These are phyloP conservation scores for Homarus americanus DNA, from an alignment of 1,140 invertebrate genomes.

Conservation along the genomic window DNA sequence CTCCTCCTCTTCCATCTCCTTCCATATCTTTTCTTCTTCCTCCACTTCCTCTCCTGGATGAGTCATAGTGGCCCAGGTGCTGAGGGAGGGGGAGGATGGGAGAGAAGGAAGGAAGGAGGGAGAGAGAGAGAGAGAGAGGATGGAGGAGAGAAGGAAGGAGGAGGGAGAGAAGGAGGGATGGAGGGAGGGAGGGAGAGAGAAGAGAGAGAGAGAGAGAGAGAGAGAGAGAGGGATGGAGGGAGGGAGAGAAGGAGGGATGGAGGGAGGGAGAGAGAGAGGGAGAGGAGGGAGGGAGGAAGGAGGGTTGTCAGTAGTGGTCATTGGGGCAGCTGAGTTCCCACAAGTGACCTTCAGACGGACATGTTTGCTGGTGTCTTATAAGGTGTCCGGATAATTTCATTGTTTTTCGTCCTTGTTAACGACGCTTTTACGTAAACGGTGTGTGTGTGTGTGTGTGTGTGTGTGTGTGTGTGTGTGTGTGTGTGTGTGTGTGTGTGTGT, in stretches of 20 bases:
- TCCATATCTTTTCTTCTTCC: neutral
- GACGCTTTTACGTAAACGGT: neutral
- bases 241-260: neutral
- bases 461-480: neutral
- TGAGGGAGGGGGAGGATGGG: too few relatives aligned
- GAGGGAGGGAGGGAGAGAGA: neutral
- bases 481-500: neutral
- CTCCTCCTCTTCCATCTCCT: neutral
- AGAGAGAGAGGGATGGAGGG: neutral
- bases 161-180: neutral
- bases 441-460: neutral
- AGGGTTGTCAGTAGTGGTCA: neutral
- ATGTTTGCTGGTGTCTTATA: neutral
- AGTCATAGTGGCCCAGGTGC: too few relatives aligned
- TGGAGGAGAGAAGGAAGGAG: neutral
- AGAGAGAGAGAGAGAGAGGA: too few relatives aligned
- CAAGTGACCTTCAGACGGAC: neutral
- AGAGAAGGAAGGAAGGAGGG: too few relatives aligned
- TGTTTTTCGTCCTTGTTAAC: neutral
- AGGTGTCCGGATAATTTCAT: neutral
- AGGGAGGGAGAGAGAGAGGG: neutral
- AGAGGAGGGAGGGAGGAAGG: neutral
- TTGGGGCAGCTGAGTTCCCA: neutral
- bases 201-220: neutral
- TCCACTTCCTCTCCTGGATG: neutral